Conservation (phyloP, 2,797 vertebrate genomes). For the Characodon lateralis region DNA sequence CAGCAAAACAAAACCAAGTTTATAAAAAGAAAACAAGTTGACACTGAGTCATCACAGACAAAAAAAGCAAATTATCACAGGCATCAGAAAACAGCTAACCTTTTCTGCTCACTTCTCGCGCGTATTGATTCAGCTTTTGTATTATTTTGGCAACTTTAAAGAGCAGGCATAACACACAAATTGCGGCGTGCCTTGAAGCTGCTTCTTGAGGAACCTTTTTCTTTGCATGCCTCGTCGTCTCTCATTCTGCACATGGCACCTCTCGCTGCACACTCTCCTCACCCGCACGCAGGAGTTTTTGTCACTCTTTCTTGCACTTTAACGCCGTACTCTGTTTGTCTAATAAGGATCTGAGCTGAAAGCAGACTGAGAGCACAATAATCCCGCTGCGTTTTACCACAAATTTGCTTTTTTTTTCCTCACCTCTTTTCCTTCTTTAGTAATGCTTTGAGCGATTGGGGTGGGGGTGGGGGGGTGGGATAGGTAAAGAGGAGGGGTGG, state of each 20-base stretch:
- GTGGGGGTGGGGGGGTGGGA: conserved; percentile 39
- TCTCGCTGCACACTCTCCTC: conserved; percentile 14
- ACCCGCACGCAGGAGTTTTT: conserved; percentile 61
- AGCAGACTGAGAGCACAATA: conserved; percentile 74
- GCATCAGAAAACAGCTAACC: conserved; percentile 49
- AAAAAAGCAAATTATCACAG: conserved; percentile 47
- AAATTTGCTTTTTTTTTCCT: conserved; percentile 71
- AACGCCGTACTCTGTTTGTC: conserved; percentile 77
- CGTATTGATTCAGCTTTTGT: conserved; percentile 56
- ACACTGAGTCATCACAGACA: conserved; percentile 51
- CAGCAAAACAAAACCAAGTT: conserved; percentile 59
- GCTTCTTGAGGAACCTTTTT: conserved; percentile 48
- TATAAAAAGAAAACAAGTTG: conserved; percentile 67
- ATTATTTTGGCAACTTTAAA: conserved; percentile 66
- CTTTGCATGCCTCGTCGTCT: conserved; percentile 27
- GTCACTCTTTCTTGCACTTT: conserved; percentile 76
- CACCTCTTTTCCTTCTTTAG: conserved; percentile 65
- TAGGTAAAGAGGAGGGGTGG: conserved; percentile 63
- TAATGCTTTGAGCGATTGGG: conserved; percentile 74
- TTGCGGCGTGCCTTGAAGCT: conserved; percentile 60
- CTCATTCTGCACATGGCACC: not conserved
- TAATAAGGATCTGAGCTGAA: conserved; percentile 79
- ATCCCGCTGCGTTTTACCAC: conserved; percentile 74
- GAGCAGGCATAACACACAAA: conserved; percentile 61
- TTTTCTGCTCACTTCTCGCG: conserved; percentile 35